Base-by-base conservation (phyloP, 2,888 invertebrate genomes). In the Lucinisca nassula region DNA sequence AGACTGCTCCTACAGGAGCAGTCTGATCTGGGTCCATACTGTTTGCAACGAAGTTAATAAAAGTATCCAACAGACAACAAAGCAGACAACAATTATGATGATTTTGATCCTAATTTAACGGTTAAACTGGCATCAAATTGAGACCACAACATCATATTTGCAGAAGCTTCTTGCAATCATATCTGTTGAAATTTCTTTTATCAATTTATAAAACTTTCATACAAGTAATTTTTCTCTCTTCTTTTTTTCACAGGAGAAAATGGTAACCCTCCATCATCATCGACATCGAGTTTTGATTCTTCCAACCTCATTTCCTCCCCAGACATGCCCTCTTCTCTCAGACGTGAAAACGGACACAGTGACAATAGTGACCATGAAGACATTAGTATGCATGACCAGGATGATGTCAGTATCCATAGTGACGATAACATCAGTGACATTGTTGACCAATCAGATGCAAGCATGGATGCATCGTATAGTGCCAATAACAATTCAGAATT, bases 391-490 rank as follows among this genome's bases (percentile, higher is more conserved):
- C 32, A 82, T 58, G 88, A 90, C 73, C 85, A 84, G 24, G 86
- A 77, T 51, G 87, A 85, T 51, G 72, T 75, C 51, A 82, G 82
- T 80, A 84, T 85, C 85, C 85, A 90, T 85, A 92, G 92, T 90
- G 93, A 93, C 72, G 92, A 88, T 76, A 90, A 93, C 83, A 61
- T 91, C 72, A 93, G 93, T 91, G 92, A 93, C 72, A 86, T 82
- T 35, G 87, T 91, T 35, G 90, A 92, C 49, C 88, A 90, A 30
- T 85, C 89, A 30, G 92, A 93, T 74, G 80, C 80, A 24, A 92
- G 91, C 81, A 87, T 92, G 84, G 92, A 93, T 51, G 80, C 84
- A 12, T 87, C 91, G 67, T 89, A 87, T 77, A 87, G 75, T 79
- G 73, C 80, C 75, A 79, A 87, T n/a, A 87, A 87, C 73, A 80